Conservation (phyloP, 2,888 invertebrate genomes). For the Temnothorax ravouxi region DNA sequence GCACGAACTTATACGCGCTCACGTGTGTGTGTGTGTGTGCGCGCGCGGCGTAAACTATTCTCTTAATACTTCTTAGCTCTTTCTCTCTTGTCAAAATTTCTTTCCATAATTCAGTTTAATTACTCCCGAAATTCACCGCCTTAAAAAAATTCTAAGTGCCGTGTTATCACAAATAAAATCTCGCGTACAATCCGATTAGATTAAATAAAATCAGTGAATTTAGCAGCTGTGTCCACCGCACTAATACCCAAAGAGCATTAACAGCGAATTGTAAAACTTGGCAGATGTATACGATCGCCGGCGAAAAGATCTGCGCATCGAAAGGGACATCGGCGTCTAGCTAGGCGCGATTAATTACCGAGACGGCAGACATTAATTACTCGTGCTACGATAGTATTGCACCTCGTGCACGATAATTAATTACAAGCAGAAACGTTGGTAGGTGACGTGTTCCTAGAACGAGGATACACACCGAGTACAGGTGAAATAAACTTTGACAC, state of each 20-base stretch:
- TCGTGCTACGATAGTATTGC: conserved; percentile 60
- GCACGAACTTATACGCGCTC: conserved; percentile 73
- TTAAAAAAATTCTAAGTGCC: background rate
- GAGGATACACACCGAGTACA: conserved; percentile 3
- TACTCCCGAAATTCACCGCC: background rate
- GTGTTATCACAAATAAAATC: background rate
- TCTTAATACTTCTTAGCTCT: background rate
- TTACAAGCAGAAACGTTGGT: conserved; percentile 61
- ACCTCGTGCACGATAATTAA: conserved; percentile 66
- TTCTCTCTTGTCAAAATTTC: background rate
- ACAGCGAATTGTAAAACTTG: conserved; percentile 30
- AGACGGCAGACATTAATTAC: conserved; percentile 74
- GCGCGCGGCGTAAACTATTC: too few species aligned
- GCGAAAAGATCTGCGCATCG: conserved; percentile 46
- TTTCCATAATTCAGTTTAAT: background rate
- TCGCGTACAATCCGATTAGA: background rate
- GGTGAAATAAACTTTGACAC: conserved; percentile 65
- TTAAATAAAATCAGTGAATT: conserved; percentile 11
- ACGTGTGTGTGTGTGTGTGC: background rate
- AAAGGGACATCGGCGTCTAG: conserved; percentile 54
- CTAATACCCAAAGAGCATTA: background rate
- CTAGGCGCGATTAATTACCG: conserved; percentile 68
- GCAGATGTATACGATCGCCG: background rate
- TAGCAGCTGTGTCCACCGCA: background rate
- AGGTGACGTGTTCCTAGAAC: conserved; percentile 39